Conservation (phyloP, 2,888 invertebrate genomes). For the Aphodius granarius region DNA sequence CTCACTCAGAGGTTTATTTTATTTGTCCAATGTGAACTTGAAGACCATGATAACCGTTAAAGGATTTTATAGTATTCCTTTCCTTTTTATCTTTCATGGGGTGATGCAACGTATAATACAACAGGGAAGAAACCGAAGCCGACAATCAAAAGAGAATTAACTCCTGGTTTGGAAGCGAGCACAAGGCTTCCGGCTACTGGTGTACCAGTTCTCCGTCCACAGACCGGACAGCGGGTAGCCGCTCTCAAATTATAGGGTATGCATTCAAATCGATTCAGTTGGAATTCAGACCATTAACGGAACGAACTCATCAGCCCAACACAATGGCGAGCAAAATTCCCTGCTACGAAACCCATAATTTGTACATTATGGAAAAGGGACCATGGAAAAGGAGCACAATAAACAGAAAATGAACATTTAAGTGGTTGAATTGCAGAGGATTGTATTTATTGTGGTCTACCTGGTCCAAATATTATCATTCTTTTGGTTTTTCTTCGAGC, state of each 20-base stretch:
- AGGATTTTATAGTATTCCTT: background rate
- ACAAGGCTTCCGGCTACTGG: background rate
- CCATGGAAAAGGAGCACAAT: background rate
- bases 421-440: background rate
- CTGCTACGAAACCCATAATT: background rate
- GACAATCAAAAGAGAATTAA: background rate
- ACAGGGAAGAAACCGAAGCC: background rate
- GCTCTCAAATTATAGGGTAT: background rate
- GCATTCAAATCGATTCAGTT: background rate
- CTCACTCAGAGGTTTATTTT: background rate
- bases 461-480: background rate
- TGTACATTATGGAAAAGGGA: background rate
- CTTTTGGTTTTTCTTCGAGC: no score
- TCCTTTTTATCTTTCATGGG: background rate
- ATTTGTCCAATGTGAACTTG: background rate
- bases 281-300: background rate
- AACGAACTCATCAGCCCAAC: background rate
- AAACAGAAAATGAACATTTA: background rate
- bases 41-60: background rate
- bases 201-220: background rate
- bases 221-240: background rate
- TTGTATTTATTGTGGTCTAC: background rate
- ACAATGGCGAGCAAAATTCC: background rate
- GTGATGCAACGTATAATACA: background rate
- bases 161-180: background rate